Conservation (phyloP, 2,888 invertebrate genomes). For the Abrostola triplasia region DNA sequence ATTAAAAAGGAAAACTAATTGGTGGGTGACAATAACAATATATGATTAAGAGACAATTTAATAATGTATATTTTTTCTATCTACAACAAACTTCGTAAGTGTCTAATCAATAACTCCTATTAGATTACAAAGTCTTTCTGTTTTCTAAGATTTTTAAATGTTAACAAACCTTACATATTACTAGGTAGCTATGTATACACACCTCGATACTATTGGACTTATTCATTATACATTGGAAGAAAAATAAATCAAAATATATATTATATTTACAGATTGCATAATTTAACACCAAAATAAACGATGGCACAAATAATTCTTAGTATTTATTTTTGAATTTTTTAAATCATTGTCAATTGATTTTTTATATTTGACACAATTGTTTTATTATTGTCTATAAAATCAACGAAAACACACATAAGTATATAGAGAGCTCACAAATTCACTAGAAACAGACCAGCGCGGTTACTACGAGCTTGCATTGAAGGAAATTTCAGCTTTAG, state of each 20-base stretch:
- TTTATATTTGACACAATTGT: not conserved
- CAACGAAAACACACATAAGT: conserved; percentile 14
- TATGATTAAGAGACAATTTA: conserved; percentile 26
- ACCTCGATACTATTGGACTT: conserved; percentile 38
- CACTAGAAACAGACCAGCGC: conserved; percentile 35
- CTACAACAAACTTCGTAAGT: conserved; percentile 60
- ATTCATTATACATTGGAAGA: not conserved
- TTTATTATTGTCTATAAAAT: conserved; percentile 26
- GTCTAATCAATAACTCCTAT: conserved; percentile 50
- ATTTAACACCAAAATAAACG: not conserved
- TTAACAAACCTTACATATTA: conserved; percentile 46
- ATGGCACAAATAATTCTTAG: not conserved
- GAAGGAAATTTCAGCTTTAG: too few relatives aligned
- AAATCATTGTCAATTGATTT: not conserved
- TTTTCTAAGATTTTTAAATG: conserved; percentile 50
- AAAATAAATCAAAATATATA: not conserved
- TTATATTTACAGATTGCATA: conserved; percentile 15
- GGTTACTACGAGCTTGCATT: too few relatives aligned
- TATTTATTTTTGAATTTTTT: not conserved
- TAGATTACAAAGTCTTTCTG: conserved; percentile 62
- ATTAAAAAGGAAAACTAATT: not conserved
- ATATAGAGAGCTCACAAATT: conserved; percentile 30
- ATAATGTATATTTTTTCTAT: conserved; percentile 57
- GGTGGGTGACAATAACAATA: not conserved
- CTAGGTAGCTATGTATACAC: conserved; percentile 44